Evolutionary conservation across 92 coral and sea anemone species (phyloP).

Genomic region (Epizoanthus illoricatus): DNA sequence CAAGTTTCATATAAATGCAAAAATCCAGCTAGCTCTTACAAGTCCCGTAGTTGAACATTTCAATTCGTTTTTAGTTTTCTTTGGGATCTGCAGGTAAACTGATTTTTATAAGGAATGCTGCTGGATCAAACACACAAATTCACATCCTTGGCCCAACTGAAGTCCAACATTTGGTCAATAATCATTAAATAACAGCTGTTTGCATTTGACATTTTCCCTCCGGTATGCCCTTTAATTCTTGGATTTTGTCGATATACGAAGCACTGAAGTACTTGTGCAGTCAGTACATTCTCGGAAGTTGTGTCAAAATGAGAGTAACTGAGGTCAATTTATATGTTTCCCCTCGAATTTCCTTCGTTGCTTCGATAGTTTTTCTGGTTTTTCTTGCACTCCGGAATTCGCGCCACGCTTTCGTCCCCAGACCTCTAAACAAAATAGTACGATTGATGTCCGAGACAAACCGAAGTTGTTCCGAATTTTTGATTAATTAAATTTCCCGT

Average conservation of each 20-base stretch:
- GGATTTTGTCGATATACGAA: not conserved
- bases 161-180: not conserved
- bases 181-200: no score
- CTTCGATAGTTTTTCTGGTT: not conserved
- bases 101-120: no score
- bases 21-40: no score
- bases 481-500: not conserved
- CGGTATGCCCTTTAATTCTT: not conserved
- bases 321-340: not conserved
- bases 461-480: slow-evolving; percentile 3
- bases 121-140: not conserved
- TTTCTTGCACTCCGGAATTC: slow-evolving; percentile 38
- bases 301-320: not conserved
- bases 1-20: no score
- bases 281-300: not conserved
- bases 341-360: not conserved
- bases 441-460: slow-evolving; percentile 17
- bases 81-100: no score
- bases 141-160: slow-evolving; percentile 1
- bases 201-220: slow-evolving; percentile 8
- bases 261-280: not conserved
- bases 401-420: slow-evolving; percentile 35
- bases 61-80: no score
- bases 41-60: no score
- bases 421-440: not conserved